A percentile compares a stretch with the other conserved stretches of the same genome.
phyloP scores from a whole-genome alignment of 1,140 invertebrate species.

The Anoplophora glabripennis region DNA sequence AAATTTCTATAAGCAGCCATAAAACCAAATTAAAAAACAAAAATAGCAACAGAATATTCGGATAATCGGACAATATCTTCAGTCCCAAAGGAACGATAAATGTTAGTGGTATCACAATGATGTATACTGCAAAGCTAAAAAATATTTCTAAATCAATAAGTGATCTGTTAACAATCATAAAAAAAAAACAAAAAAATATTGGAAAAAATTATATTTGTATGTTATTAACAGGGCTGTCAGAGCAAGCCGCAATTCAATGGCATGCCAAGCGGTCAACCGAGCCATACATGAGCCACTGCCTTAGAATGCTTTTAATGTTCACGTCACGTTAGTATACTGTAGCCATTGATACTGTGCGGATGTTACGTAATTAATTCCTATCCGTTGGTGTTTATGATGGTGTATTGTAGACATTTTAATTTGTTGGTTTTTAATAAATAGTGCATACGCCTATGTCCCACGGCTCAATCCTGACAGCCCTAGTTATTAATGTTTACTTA shows the following conservation, averaged over 20 bases:
- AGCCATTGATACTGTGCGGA: no score
- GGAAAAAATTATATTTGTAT: not conserved
- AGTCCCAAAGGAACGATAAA: conserved; percentile 12
- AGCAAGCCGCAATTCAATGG: no score
- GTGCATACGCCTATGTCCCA: no score
- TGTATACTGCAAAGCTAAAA: conserved; percentile 18
- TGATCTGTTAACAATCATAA: not conserved
- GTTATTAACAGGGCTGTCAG: not conserved
- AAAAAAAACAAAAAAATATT: not conserved
- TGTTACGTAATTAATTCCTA: no score
- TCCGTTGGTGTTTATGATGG: no score
- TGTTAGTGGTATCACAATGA: conserved; percentile 14
- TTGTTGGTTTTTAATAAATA: no score
- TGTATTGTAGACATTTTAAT: no score
- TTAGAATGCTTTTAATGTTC: no score
- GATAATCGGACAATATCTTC: conserved; percentile 14
- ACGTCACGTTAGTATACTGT: no score
- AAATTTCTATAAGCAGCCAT: conserved; percentile 22
- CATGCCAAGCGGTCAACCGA: no score
- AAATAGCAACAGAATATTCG: conserved; percentile 7
- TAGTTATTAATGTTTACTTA: conserved; percentile 19
- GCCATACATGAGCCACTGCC: no score
- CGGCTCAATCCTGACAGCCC: no score
- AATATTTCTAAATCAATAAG: not conserved
- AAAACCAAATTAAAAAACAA: conserved; percentile 10